Conservation (phyloP, 1,140 invertebrate genomes). For the Phenacoccus solenopsis region DNA sequence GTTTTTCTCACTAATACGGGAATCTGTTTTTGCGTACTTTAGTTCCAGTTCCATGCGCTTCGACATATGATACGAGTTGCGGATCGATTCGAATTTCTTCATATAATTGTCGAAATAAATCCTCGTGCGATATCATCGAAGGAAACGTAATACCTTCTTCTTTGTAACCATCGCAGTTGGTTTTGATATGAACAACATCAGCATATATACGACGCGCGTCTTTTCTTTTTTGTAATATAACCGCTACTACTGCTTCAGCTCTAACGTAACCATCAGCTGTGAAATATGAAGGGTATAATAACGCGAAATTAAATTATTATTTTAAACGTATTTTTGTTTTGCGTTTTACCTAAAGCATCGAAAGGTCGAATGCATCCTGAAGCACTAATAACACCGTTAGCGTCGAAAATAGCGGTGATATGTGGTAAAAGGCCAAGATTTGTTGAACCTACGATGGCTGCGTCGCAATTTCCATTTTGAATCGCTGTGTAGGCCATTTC, state of each 20-base stretch:
- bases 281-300: neutral
- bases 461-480: slow-evolving; percentile 43
- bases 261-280: slow-evolving; percentile 76
- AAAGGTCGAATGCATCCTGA: slow-evolving; percentile 19
- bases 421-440: slow-evolving; percentile 43
- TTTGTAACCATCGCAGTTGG: slow-evolving; percentile 84
- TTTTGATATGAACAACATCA: slow-evolving; percentile 68
- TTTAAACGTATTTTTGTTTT: too few species aligned
- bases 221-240: slow-evolving; percentile 65
- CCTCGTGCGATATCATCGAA: slow-evolving; percentile 69
- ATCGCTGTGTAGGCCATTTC: slow-evolving; percentile 40
- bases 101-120: slow-evolving; percentile 75
- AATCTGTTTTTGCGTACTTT: too few species aligned
- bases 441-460: slow-evolving; percentile 49
- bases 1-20: too few species aligned
- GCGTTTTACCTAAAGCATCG: slow-evolving; percentile 11
- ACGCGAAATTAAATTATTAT: too few species aligned
- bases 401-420: slow-evolving; percentile 37
- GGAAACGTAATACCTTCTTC: slow-evolving; percentile 83
- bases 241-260: slow-evolving; percentile 68
- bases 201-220: slow-evolving; percentile 72
- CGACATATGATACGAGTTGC: slow-evolving; percentile 78
- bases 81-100: slow-evolving; percentile 65
- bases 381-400: slow-evolving; percentile 18
- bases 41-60: slow-evolving; percentile 94